Percentiles rank a stretch among this genome's conserved stretches.
Conservation (phyloP, 2,888 invertebrate genomes). For the Thymelicus acteon region DNA sequence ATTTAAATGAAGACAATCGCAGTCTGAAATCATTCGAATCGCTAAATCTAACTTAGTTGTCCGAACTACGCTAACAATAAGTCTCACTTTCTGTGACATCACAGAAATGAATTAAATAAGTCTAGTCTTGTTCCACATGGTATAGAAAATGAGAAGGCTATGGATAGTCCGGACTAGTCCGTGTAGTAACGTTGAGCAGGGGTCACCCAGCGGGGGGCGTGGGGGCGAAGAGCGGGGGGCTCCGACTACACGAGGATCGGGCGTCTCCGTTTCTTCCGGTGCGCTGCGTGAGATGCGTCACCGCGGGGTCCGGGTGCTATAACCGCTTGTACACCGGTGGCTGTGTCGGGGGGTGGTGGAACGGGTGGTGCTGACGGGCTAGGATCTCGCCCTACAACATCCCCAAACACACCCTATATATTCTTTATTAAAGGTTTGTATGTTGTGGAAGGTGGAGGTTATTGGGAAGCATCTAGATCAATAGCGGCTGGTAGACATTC, state of each 20-base stretch:
- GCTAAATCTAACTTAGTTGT: conserved; percentile 18
- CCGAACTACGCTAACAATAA: conserved; percentile 27
- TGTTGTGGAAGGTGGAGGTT: conserved; percentile 35
- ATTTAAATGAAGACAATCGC: conserved; percentile 14
- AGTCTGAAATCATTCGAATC: conserved; percentile 24
- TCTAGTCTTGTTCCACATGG: conserved; percentile 56
- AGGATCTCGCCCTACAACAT: conserved; percentile 78
- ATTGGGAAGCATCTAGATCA: background rate
- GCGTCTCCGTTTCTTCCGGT: conserved; percentile 69
- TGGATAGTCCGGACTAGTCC: conserved; percentile 23
- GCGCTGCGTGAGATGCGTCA: conserved; percentile 53
- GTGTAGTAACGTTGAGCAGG: conserved; percentile 32
- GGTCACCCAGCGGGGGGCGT: conserved; percentile 38
- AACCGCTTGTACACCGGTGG: conserved; percentile 76
- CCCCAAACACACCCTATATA: conserved; percentile 77
- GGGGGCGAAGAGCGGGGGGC: conserved; percentile 8
- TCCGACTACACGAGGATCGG: conserved; percentile 71
- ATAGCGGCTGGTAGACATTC: no score
- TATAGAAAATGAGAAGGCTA: conserved; percentile 47
- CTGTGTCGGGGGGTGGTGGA: conserved; percentile 73
- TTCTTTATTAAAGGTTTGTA: conserved; percentile 56
- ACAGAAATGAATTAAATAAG: conserved; percentile 48
- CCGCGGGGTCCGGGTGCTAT: conserved; percentile 69
- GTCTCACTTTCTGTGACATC: conserved; percentile 67
- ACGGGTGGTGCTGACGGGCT: conserved; percentile 79